Percentiles rank a stretch among this genome's conserved stretches.
Evolutionary conservation across 2,113 vertebrate species (phyloP).

Genomic region (Cebus imitator): DNA sequence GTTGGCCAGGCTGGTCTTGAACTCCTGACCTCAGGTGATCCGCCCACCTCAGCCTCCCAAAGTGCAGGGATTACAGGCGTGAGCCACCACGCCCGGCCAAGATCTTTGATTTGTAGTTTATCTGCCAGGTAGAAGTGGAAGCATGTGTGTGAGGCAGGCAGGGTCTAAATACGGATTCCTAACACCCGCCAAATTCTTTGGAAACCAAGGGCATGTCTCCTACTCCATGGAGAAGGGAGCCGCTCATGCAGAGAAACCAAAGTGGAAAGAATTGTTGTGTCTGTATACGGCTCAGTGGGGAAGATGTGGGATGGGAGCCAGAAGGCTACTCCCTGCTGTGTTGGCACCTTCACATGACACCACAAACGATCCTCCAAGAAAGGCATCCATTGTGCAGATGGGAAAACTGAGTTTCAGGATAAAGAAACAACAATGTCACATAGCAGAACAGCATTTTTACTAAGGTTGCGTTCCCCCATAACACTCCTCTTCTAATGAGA

Average conservation of each 20-base stretch:
- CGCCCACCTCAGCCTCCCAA: no score
- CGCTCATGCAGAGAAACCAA: background rate
- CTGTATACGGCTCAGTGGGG: background rate
- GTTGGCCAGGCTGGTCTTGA: no score
- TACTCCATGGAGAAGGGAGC: background rate
- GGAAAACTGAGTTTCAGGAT: background rate
- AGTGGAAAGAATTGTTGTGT: no score
- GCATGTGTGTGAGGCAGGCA: background rate
- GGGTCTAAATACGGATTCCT: background rate
- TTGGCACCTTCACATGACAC: background rate
- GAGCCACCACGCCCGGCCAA: background rate
- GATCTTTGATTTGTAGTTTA: background rate
- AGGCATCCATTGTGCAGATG: background rate
- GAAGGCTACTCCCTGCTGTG: fast-evolving
- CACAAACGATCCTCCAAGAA: background rate
- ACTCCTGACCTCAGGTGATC: no score
- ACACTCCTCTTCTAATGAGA: background rate
- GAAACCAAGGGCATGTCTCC: background rate
- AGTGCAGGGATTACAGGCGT: no score
- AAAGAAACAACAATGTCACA: background rate
- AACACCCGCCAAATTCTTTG: background rate
- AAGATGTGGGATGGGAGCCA: no score
- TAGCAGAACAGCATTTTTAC: background rate
- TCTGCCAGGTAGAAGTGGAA: constrained; percentile 4
- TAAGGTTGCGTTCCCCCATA: background rate